Conservation (phyloP, 2,113 vertebrate species). For the Gasterosteus aculeatus region DNA sequence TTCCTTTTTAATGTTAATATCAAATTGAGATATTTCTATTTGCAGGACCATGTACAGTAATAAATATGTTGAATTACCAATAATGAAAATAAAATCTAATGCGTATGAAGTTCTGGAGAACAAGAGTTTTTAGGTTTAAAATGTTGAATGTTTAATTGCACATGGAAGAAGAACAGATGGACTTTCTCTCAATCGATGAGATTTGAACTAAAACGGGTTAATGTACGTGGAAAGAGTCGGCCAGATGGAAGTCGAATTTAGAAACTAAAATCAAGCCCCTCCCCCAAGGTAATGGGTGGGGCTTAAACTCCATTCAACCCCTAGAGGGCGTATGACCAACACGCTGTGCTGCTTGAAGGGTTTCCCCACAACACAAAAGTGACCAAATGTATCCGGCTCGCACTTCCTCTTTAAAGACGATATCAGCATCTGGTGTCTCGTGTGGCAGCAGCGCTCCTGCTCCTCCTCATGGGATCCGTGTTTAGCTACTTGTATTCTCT, state of each 20-base stretch:
- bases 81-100: neutral
- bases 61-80: neutral
- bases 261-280: constrained; percentile 7
- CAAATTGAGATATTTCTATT: neutral
- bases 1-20: constrained; percentile 3
- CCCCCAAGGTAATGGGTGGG: neutral
- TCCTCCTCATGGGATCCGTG: constrained; percentile 59
- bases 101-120: constrained; percentile 21
- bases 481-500: constrained; percentile 54
- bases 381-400: constrained; percentile 19
- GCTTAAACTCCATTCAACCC: constrained; percentile 8
- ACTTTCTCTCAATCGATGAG: constrained; percentile 5
- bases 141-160: neutral
- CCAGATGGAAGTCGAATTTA: constrained; percentile 45
- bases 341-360: constrained; percentile 81
- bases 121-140: constrained; percentile 26
- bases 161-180: constrained; percentile 16
- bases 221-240: constrained; percentile 61
- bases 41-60: neutral
- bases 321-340: constrained; percentile 30
- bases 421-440: constrained; percentile 80
- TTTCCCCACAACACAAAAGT: constrained; percentile 28
- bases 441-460: constrained; percentile 70
- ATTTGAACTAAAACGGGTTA: constrained; percentile 31
- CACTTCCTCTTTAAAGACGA: constrained; percentile 82